phyloP scores from a whole-genome alignment of 2,113 vertebrate species.

The Dicaeum eximium region DNA sequence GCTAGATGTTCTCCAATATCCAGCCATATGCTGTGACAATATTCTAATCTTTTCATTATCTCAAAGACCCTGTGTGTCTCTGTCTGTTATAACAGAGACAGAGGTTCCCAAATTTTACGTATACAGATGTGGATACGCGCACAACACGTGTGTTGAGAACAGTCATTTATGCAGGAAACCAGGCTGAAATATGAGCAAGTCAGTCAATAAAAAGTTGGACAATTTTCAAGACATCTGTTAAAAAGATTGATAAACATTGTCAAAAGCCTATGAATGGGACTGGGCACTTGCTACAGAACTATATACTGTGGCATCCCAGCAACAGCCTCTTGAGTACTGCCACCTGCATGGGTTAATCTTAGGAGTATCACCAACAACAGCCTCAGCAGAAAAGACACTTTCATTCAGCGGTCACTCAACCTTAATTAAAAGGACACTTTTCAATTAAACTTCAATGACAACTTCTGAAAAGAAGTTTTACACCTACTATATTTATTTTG shows the following conservation, averaged over 20 bases:
- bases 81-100: neutral
- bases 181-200: neutral
- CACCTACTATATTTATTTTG: neutral
- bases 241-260: neutral
- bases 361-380: neutral
- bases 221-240: neutral
- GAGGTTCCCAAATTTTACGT: neutral
- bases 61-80: neutral
- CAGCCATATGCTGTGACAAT: neutral
- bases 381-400: neutral
- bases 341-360: neutral
- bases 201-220: neutral
- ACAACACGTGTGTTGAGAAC: neutral
- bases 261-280: neutral
- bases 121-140: rapidly evolving
- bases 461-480: conserved; percentile 18
- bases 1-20: neutral
- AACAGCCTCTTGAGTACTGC: neutral
- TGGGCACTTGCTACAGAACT: neutral
- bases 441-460: neutral
- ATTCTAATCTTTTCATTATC: neutral
- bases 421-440: neutral
- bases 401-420: neutral
- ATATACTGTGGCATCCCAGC: neutral
- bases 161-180: neutral